A percentile compares a stretch with the other conserved stretches of the same genome.
These are phyloP conservation scores for Chironomus tepperi DNA, from an alignment of 1,140 invertebrate genomes.

Conservation along the genomic window DNA sequence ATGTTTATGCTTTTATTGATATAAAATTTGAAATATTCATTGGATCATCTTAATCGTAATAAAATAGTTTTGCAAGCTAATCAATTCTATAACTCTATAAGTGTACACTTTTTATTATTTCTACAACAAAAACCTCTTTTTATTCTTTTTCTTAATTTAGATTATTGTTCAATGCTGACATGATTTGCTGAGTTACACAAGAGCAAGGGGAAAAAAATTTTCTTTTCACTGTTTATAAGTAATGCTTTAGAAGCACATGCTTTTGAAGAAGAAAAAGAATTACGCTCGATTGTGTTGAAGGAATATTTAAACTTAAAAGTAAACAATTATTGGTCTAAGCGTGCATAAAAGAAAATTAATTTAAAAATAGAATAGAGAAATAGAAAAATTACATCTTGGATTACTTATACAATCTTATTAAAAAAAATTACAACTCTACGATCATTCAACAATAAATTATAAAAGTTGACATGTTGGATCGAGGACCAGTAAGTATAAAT, in stretches of 20 bases:
- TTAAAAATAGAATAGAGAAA: slow-evolving; percentile 10
- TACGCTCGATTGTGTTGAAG: background rate
- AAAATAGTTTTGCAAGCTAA: no score
- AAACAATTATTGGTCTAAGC: background rate
- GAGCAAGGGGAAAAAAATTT: background rate
- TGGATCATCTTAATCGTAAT: no score
- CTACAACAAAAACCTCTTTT: background rate
- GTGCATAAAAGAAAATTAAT: background rate
- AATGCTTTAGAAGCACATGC: background rate
- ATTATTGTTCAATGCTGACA: background rate
- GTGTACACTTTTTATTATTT: no score
- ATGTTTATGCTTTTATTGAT: no score
- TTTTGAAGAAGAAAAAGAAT: background rate
- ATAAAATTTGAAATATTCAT: no score
- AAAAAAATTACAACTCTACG: background rate
- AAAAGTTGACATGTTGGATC: slow-evolving; percentile 24
- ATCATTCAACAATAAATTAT: background rate
- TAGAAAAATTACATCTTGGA: background rate
- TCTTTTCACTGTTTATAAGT: no score
- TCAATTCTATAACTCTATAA: no score
- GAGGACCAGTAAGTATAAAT: slow-evolving; percentile 24
- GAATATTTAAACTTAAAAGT: background rate
- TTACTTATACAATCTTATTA: background rate
- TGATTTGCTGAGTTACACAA: slow-evolving; percentile 1
- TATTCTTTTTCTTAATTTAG: background rate